A percentile compares a stretch with the other conserved stretches of the same genome.
phyloP scores from a whole-genome alignment of 2,113 vertebrate genomes.

The Cyphomyrus plagiostoma region DNA sequence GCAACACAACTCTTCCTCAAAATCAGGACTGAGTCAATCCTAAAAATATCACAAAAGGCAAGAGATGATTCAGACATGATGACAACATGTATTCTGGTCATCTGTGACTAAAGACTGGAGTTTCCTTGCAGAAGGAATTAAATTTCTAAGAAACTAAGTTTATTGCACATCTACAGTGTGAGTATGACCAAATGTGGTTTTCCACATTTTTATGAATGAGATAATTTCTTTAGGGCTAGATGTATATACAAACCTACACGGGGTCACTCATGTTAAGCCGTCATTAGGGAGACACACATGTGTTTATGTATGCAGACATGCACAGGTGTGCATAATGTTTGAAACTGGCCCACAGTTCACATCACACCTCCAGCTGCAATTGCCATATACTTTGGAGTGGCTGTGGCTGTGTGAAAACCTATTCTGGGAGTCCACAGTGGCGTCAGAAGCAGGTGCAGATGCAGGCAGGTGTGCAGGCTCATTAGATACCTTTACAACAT shows the following conservation, averaged over 20 bases:
- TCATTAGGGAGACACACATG: background rate
- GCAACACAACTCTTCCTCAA: background rate
- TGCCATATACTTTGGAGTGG: background rate
- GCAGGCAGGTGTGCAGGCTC: constrained; percentile 53
- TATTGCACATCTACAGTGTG: background rate
- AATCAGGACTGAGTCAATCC: background rate
- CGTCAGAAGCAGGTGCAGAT: constrained; percentile 59
- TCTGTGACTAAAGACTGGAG: background rate
- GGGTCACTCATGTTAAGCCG: background rate
- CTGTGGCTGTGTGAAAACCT: constrained; percentile 41
- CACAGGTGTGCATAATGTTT: background rate
- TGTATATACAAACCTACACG: background rate
- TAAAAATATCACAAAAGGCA: background rate
- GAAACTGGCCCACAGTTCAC: background rate
- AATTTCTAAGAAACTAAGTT: background rate
- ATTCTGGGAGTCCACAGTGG: constrained; percentile 40
- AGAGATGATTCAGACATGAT: background rate
- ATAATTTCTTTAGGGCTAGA: background rate
- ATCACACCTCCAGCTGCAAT: background rate
- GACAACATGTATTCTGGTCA: background rate
- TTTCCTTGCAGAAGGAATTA: background rate
- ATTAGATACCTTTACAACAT: constrained; percentile 46
- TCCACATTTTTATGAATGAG: background rate
- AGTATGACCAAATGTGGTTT: background rate
- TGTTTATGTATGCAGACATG: background rate